These are phyloP conservation scores for Paramormyrops kingsleyae DNA, from an alignment of 2,113 vertebrate species.

Conservation along the genomic window DNA sequence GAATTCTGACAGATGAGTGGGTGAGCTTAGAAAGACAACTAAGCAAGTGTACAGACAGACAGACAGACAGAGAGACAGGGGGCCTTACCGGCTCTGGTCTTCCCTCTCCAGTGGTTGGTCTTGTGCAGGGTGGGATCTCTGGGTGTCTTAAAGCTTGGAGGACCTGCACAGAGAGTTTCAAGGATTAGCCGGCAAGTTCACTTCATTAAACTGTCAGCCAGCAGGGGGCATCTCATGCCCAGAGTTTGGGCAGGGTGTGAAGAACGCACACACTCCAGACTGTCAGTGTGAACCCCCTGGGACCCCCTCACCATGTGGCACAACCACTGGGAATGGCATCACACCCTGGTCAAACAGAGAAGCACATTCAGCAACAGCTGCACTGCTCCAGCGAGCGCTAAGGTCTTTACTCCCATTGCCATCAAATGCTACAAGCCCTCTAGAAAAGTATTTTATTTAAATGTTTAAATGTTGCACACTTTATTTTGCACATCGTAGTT, in stretches of 20 bases:
- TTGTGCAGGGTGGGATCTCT: background rate
- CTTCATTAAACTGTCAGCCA: background rate
- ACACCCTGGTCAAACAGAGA: too few species aligned
- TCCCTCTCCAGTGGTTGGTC: background rate
- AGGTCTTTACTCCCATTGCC: too few species aligned
- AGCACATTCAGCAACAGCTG: too few species aligned
- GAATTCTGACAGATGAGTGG: background rate
- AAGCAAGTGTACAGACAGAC: background rate
- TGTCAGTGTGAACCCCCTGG: background rate
- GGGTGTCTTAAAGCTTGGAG: too few species aligned
- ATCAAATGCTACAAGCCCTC: too few species aligned
- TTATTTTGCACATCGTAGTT: too few species aligned
- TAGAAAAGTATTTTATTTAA: too few species aligned
- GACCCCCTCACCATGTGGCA: background rate
- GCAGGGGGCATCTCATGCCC: background rate
- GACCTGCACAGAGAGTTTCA: background rate
- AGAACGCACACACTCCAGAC: background rate
- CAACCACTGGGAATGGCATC: background rate
- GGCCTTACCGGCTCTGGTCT: background rate
- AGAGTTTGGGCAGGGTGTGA: background rate
- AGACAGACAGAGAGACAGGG: background rate
- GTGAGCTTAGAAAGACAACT: background rate
- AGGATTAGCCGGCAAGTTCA: background rate
- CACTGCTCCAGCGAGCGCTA: too few species aligned
- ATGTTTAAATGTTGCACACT: too few species aligned